Evolutionary conservation across 2,888 invertebrate species (phyloP).

Genomic region (Unio delphinus): DNA sequence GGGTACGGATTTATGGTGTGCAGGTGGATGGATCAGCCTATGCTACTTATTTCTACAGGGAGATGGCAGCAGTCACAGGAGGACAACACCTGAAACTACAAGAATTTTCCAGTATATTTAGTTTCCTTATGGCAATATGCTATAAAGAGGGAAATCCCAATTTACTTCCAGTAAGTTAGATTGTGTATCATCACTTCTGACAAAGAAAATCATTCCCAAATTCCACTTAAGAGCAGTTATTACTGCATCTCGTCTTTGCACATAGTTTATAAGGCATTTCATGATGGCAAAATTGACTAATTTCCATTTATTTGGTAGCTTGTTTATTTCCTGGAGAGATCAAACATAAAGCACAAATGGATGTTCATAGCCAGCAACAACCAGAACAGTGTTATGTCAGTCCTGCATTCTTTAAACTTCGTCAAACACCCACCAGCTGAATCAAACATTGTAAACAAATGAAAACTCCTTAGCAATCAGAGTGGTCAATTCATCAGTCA

Average conservation of each 20-base stretch:
- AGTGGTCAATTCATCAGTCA: no score
- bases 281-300: no score
- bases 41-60: constrained; percentile 34
- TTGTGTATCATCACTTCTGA: not conserved
- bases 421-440: no score
- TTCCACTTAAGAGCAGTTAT: not conserved
- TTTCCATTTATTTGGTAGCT: no score
- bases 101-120: constrained; percentile 48
- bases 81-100: constrained; percentile 52
- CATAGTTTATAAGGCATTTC: no score
- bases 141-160: constrained; percentile 58
- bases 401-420: no score
- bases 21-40: constrained; percentile 24
- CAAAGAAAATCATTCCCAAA: not conserved
- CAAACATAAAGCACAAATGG: no score
- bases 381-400: no score
- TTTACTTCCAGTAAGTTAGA: constrained; percentile 40
- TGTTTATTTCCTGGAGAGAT: no score
- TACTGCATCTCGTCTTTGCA: not conserved
- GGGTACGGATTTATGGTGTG: constrained; percentile 53
- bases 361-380: no score
- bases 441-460: no score
- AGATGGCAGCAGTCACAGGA: constrained; percentile 45
- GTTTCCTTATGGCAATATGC: constrained; percentile 61
- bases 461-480: no score